Base-by-base conservation (phyloP, 2,888 invertebrate species). In the Muscina levida region DNA sequence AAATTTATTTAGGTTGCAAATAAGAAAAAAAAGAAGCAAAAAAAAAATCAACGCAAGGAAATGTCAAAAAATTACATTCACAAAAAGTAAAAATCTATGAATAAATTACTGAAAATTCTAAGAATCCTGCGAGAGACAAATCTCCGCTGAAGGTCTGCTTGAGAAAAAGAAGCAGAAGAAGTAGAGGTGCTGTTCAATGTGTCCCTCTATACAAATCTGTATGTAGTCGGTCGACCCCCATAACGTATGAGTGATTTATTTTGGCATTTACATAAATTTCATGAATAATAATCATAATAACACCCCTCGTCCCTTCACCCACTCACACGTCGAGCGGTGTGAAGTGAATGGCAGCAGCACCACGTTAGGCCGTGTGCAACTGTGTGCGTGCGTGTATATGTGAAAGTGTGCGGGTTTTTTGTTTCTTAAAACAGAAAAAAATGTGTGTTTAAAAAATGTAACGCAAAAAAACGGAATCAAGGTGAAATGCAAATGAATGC, bases 261-360 rank as follows among this genome's bases (percentile, higher is more conserved):
- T 53, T 59, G 4, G 39, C 19, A 26, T 62, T 62, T 62, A 62
- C 39, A 62, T 62, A 62, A 62, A 62, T 62, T 62, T 42, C 62
- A 62, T 62, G 62, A 62, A 62, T 62, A 62, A 62, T 62, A 62
- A 62, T 53, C 22, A 53, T 53, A 22, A n/a, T n/a, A n/a, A n/a
- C n/a, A n/a, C n/a, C n/a, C n/a, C 13, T 22, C 22, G 22, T 4
- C 46, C 11, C 48, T n/a, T 13, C 44, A 13, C 53, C 53, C 22
- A 19, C 17, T 6, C 2, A n/a, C n/a, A n/a, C 2, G 17, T 48
- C 15, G 15, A 48, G 48, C 5, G 8, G 15, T 15, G 57, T 57
- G 57, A 31, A 31, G n/a, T 6, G 31, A 57, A 19, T 24, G n/a
- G 56, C 19, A 13, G n/a, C n/a, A n/a, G n/a, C n/a, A n/a, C n/a